phyloP scores from a whole-genome alignment of 2,797 vertebrate genomes.

The Rhyacichthys aspro region DNA sequence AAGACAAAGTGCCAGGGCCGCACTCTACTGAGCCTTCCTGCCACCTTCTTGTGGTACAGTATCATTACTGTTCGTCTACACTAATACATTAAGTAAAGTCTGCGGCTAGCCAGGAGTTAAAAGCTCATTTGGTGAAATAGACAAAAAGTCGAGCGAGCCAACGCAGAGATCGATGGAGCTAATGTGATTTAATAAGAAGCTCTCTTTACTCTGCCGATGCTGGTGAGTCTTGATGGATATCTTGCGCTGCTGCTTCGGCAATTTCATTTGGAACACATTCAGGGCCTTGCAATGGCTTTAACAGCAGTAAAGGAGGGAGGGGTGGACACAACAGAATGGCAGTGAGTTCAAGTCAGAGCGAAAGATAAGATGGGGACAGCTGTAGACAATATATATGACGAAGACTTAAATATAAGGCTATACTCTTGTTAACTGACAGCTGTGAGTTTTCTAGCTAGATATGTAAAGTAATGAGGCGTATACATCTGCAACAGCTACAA shows the following conservation, averaged over 20 bases:
- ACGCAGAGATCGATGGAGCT: slow-evolving; percentile 73
- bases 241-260: slow-evolving; percentile 67
- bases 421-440: no score
- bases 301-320: slow-evolving; percentile 39
- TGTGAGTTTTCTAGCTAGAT: no score
- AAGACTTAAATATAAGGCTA: not conserved
- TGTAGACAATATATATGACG: no score
- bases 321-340: slow-evolving; percentile 8
- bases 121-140: slow-evolving; percentile 76
- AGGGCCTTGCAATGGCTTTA: slow-evolving; percentile 55
- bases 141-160: slow-evolving; percentile 72
- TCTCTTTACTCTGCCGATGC: slow-evolving; percentile 63
- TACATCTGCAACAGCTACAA: no score
- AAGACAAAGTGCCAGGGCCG: slow-evolving; percentile 2
- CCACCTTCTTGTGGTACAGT: slow-evolving; percentile 14
- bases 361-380: not conserved
- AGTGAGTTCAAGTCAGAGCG: slow-evolving; percentile 21
- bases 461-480: no score
- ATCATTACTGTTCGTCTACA: slow-evolving; percentile 36
- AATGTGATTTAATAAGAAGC: slow-evolving; percentile 81
- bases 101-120: slow-evolving; percentile 69
- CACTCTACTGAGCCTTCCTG: not conserved
- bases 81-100: slow-evolving; percentile 56
- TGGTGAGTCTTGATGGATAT: slow-evolving; percentile 72
- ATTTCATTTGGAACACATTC: slow-evolving; percentile 79